Evolutionary conservation across 2,113 vertebrate species (phyloP).

Genomic region (Fregetta grallaria): DNA sequence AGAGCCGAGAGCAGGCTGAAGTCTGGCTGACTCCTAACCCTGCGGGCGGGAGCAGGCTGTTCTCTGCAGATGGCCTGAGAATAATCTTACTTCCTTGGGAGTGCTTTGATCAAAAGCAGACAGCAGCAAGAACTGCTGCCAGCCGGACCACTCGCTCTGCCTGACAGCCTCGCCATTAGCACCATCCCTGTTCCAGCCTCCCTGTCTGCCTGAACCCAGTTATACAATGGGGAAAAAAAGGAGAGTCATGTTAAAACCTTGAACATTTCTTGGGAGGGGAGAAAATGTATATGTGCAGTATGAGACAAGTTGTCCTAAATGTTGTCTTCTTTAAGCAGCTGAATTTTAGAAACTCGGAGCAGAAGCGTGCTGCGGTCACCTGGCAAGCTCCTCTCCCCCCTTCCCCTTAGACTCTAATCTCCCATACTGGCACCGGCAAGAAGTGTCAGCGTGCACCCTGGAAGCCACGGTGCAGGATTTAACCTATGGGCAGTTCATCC

Average conservation of each 20-base stretch:
- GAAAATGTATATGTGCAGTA: accelerated
- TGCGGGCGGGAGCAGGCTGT: accelerated
- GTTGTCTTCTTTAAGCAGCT: background rate
- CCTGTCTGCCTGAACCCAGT: background rate
- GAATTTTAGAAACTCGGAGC: background rate
- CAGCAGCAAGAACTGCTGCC: background rate
- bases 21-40: background rate
- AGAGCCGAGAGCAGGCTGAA: background rate
- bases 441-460: accelerated
- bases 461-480: accelerated
- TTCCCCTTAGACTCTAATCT: background rate
- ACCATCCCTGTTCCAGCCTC: background rate
- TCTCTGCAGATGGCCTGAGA: background rate
- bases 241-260: background rate
- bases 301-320: background rate
- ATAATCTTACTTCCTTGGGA: background rate
- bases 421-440: accelerated
- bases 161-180: background rate
- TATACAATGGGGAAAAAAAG: accelerated
- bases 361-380: accelerated
- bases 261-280: accelerated
- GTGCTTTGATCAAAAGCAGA: background rate
- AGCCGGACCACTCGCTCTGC: background rate
- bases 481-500: accelerated
- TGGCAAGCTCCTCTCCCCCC: background rate